These are phyloP conservation scores for Tachysurus fulvidraco DNA, from an alignment of 2,113 vertebrate species.

Conservation along the genomic window DNA sequence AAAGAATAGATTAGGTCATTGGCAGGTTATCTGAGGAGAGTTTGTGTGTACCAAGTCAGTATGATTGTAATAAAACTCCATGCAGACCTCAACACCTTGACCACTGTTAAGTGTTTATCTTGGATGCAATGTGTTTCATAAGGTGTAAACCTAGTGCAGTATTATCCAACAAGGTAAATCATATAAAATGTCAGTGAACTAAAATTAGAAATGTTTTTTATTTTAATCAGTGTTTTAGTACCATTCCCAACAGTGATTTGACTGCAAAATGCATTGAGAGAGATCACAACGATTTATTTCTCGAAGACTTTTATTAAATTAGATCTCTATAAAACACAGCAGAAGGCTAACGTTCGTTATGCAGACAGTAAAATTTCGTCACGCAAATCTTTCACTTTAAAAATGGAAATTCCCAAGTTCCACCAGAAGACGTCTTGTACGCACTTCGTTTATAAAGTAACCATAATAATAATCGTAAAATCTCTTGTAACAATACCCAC, in stretches of 20 bases:
- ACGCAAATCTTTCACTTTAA: conserved; percentile 34
- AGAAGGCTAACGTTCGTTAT: conserved; percentile 33
- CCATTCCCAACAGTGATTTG: background rate
- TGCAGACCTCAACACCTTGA: conserved; percentile 24
- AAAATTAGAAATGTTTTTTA: background rate
- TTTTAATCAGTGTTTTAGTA: background rate
- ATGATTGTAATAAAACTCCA: conserved; percentile 58
- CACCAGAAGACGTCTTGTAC: conserved; percentile 1
- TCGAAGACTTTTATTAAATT: conserved; percentile 58
- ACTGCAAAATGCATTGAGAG: background rate
- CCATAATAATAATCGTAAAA: conserved; percentile 15
- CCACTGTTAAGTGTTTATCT: conserved; percentile 18
- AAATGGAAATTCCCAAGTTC: conserved; percentile 32
- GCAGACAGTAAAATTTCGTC: conserved; percentile 33
- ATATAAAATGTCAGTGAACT: background rate
- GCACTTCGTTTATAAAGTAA: conserved; percentile 15
- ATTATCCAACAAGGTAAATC: background rate
- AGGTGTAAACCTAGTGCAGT: background rate
- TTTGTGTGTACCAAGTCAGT: conserved; percentile 38
- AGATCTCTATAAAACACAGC: conserved; percentile 54
- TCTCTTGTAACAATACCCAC: background rate
- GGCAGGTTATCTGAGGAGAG: conserved; percentile 62
- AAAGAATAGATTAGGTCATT: conserved; percentile 66
- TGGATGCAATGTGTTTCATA: background rate
- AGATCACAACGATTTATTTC: conserved; percentile 17